Conservation (phyloP, 2,888 invertebrate species). For the Drosophila pseudotakahashii region DNA sequence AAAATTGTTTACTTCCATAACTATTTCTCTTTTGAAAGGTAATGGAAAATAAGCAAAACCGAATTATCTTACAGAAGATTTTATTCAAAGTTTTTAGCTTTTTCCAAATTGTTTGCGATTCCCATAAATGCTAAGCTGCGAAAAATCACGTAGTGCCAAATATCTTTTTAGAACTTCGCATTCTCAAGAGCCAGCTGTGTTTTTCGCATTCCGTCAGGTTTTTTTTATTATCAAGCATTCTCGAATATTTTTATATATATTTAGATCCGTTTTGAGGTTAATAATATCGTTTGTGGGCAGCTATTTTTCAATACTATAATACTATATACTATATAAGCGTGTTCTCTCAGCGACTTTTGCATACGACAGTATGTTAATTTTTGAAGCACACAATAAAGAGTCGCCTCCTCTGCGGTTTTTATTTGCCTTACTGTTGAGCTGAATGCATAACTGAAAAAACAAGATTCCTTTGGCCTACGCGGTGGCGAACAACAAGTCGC, state of each 20-base stretch:
- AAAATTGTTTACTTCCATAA: neutral
- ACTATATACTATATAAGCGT: conserved; percentile 10
- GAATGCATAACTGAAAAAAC: conserved; percentile 49
- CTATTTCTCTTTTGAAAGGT: neutral
- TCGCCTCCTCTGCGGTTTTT: conserved; percentile 16
- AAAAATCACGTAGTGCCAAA: conserved; percentile 18
- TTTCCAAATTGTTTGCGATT: neutral
- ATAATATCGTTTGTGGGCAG: conserved; percentile 57
- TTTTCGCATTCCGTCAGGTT: conserved; percentile 13
- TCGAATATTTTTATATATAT: conserved; percentile 15
- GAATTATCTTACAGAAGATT: neutral
- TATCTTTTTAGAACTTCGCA: conserved; percentile 1
- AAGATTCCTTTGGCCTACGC: conserved; percentile 69
- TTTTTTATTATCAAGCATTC: conserved; percentile 10
- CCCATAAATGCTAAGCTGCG: neutral
- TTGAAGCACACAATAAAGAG: conserved; percentile 47
- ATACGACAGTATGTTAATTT: conserved; percentile 63
- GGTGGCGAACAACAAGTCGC: conserved; percentile 8
- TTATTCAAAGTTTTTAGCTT: neutral
- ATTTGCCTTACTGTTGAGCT: conserved; percentile 11
- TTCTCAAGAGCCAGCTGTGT: conserved; percentile 10
- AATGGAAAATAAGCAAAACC: neutral
- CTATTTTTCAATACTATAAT: conserved; percentile 33
- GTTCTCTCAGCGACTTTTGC: conserved; percentile 48
- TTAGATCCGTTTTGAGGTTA: conserved; percentile 50